Percentiles rank a stretch among this genome's conserved stretches.
These are phyloP conservation scores for Coracopsis vasa DNA, from an alignment of 2,113 vertebrate genomes.

Conservation along the genomic window DNA sequence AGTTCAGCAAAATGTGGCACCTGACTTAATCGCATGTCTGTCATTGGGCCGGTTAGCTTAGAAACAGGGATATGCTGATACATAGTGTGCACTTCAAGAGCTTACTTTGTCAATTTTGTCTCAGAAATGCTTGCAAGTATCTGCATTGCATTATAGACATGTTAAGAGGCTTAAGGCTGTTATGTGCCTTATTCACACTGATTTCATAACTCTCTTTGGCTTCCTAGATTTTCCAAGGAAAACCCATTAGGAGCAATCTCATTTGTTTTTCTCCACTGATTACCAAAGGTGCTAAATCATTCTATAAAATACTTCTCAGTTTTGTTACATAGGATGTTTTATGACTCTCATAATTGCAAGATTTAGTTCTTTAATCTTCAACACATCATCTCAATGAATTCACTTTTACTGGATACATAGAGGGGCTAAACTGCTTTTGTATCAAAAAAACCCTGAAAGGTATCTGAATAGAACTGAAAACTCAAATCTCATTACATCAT, in stretches of 20 bases:
- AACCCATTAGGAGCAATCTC: background rate
- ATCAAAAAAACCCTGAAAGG: background rate
- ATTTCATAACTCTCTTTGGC: background rate
- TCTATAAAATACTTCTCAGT: background rate
- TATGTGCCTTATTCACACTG: background rate
- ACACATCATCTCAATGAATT: slow-evolving; percentile 12
- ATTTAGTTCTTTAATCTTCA: slow-evolving; percentile 38
- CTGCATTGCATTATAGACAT: rapidly evolving
- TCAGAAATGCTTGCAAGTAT: background rate
- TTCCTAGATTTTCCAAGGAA: background rate
- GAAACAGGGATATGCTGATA: rapidly evolving
- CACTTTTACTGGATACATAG: background rate
- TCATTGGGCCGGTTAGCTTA: background rate
- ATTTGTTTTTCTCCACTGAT: background rate
- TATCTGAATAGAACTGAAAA: background rate
- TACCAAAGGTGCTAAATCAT: background rate
- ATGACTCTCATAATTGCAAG: slow-evolving; percentile 17
- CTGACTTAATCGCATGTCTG: rapidly evolving
- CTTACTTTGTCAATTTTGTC: background rate
- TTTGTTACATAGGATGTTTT: slow-evolving; percentile 18
- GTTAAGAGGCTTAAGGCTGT: background rate
- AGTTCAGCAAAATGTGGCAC: rapidly evolving
- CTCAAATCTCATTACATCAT: background rate
- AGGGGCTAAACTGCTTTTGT: background rate
- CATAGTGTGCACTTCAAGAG: background rate